Conservation (phyloP, 2,113 vertebrate species). For the Microtus oregoni region DNA sequence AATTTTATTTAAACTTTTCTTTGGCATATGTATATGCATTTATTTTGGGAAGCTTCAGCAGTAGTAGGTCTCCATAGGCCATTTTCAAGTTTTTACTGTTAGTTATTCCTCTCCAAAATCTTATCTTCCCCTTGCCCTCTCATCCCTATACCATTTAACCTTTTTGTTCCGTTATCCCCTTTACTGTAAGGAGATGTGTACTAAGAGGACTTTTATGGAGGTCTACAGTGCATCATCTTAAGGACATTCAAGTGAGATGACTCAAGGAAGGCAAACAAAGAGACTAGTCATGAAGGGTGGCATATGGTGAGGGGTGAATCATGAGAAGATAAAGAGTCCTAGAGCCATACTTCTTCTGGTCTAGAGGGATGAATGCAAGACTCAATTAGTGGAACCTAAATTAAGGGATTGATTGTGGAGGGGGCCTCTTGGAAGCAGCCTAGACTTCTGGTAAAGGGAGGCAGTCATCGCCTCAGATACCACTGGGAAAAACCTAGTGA, state of each 20-base stretch:
- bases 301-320: background rate
- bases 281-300: background rate
- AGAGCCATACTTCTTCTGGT: background rate
- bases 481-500: background rate
- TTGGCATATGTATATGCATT: background rate
- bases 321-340: background rate
- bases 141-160: background rate
- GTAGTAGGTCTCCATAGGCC: background rate
- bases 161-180: background rate
- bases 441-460: background rate
- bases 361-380: background rate
- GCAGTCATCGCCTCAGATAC: background rate
- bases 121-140: background rate
- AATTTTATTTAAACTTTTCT: background rate
- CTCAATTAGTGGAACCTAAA: background rate
- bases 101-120: background rate
- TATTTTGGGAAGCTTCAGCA: background rate
- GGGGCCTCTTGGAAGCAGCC: background rate
- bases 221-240: background rate
- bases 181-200: background rate
- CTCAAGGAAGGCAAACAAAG: background rate
- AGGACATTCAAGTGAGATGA: background rate
- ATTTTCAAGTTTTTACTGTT: background rate
- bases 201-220: background rate
- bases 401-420: background rate